A percentile compares a stretch with the other conserved stretches of the same genome.
Evolutionary conservation across 1,140 invertebrate species (phyloP).

Genomic region (Heliconius himera): DNA sequence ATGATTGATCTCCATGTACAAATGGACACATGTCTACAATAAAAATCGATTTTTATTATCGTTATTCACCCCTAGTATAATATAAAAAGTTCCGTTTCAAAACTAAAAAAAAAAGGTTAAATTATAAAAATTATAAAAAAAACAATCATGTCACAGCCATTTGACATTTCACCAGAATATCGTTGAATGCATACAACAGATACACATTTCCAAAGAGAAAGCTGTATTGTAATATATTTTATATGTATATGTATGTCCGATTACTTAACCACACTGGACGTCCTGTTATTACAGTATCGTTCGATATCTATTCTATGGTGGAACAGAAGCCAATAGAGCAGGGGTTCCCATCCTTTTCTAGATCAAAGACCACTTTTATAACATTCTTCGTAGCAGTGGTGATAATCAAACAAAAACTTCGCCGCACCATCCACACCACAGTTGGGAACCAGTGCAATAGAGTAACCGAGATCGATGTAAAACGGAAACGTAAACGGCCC

Average conservation of each 20-base stretch:
- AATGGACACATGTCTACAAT: neutral
- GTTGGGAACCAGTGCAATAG: neutral
- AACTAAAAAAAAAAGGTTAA: too few species aligned
- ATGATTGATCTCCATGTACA: neutral
- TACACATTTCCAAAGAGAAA: slow-evolving; percentile 23
- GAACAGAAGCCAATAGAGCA: slow-evolving; percentile 18
- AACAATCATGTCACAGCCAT: too few species aligned
- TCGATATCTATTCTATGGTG: slow-evolving; percentile 6
- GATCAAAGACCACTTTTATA: too few species aligned
- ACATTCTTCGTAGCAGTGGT: too few species aligned
- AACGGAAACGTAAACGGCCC: slow-evolving; percentile 27
- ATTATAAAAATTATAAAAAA: too few species aligned
- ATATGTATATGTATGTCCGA: slow-evolving; percentile 30
- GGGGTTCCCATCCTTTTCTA: too few species aligned
- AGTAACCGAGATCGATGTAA: slow-evolving; percentile 12
- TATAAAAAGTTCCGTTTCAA: too few species aligned
- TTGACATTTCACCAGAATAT: neutral
- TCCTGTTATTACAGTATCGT: slow-evolving; percentile 26
- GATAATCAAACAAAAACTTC: too few species aligned
- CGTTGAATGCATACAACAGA: neutral
- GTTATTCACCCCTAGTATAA: neutral
- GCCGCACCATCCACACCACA: too few species aligned
- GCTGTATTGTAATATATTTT: slow-evolving; percentile 27
- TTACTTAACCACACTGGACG: slow-evolving; percentile 28
- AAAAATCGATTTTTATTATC: neutral